These are phyloP conservation scores for Sciurus vulgaris DNA, from an alignment of 2,797 vertebrate species.

Conservation along the genomic window DNA sequence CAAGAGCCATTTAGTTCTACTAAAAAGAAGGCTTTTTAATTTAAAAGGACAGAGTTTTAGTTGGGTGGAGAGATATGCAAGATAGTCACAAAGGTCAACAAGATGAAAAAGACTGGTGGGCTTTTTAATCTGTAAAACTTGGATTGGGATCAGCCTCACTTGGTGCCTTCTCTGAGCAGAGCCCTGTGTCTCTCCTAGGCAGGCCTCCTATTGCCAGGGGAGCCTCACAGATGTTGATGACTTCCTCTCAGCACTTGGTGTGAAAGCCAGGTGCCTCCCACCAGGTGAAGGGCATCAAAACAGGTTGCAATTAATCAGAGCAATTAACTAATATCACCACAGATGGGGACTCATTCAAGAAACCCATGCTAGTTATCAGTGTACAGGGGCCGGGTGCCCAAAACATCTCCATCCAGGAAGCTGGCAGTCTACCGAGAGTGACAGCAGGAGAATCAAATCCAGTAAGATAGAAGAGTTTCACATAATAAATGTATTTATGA, in stretches of 20 bases:
- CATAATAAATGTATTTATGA: neutral
- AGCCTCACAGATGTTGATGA: neutral
- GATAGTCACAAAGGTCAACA: neutral
- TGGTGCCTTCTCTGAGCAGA: neutral
- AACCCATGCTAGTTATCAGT: neutral
- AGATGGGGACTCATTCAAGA: neutral
- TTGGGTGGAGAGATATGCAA: conserved; percentile 45
- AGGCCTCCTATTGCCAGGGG: neutral
- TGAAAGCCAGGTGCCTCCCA: neutral
- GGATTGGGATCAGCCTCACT: neutral
- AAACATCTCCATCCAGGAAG: neutral
- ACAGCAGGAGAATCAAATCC: neutral
- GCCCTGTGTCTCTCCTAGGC: neutral
- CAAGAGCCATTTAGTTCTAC: conserved; percentile 38
- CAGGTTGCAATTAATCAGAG: neutral
- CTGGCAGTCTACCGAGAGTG: neutral
- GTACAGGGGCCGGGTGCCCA: neutral
- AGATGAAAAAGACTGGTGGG: neutral
- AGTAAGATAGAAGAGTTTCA: neutral
- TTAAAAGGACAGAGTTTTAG: conserved; percentile 41
- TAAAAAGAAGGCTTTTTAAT: conserved; percentile 44
- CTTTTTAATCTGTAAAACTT: neutral
- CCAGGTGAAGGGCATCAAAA: neutral
- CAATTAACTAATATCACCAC: neutral
- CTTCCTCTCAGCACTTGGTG: neutral